Evolutionary conservation across 2,888 invertebrate species (phyloP).

Genomic region (Cryptocheilus praepositus): DNA sequence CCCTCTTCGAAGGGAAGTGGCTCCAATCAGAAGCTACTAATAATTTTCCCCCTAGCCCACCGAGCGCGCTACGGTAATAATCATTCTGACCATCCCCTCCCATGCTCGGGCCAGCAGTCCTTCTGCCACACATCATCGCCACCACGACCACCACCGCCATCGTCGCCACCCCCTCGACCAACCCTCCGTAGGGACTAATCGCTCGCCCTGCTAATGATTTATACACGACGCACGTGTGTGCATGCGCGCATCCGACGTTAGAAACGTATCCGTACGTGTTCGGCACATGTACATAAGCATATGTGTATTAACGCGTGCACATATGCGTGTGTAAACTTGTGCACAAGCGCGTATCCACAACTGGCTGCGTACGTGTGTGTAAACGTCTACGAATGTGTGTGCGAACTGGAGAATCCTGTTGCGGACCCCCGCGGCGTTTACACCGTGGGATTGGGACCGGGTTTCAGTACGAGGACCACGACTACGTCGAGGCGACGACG

Average conservation of each 20-base stretch:
- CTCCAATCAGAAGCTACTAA: conserved; percentile 69
- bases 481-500: conserved; percentile 5
- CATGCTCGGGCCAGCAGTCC: conserved; percentile 17
- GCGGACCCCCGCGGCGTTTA: conserved; percentile 69
- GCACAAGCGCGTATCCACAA: conserved; percentile 41
- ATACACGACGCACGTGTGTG: conserved; percentile 63
- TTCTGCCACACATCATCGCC: conserved; percentile 33
- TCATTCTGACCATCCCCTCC: conserved; percentile 57
- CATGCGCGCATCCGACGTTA: conserved; percentile 21
- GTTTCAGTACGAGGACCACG: conserved; percentile 29
- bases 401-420: conserved; percentile 64
- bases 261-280: conserved; percentile 23
- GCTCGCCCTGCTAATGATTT: conserved; percentile 71
- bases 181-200: conserved; percentile 69
- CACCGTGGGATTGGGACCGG: conserved; percentile 70
- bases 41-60: conserved; percentile 63
- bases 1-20: conserved; percentile 60
- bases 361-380: conserved; percentile 39
- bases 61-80: conserved; percentile 63
- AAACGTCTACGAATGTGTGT: conserved; percentile 21
- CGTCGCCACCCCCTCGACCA: conserved; percentile 47
- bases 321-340: conserved; percentile 49
- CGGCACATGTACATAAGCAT: too few relatives aligned
- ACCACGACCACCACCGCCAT: conserved; percentile 33
- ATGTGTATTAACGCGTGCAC: conserved; percentile 27